Evolutionary conservation across 2,888 invertebrate genomes (phyloP).

Genomic region (Drosophila affinis): DNA sequence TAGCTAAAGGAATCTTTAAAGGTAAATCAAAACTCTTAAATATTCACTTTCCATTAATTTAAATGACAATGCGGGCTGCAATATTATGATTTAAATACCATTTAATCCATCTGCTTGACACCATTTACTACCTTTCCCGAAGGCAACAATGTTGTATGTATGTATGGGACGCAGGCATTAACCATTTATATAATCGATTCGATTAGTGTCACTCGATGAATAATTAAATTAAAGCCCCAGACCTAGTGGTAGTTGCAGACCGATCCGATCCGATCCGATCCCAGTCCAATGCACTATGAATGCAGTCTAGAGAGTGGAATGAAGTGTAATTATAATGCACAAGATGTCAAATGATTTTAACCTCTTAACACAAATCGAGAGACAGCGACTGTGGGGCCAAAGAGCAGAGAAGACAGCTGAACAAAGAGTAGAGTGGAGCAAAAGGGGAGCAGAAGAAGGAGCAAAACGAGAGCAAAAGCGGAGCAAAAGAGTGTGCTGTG

Average conservation of each 20-base stretch:
- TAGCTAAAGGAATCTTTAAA: too few species aligned
- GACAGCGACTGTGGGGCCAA: conserved; percentile 35
- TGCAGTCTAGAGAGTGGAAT: conserved; percentile 14
- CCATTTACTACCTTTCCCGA: conserved; percentile 29
- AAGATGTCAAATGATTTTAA: conserved; percentile 69
- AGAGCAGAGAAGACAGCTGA: background rate
- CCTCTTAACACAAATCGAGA: conserved; percentile 59
- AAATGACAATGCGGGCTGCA: background rate
- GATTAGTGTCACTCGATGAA: conserved; percentile 38
- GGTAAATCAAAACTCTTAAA: too few species aligned
- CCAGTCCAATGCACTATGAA: conserved; percentile 20
- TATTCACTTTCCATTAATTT: background rate
- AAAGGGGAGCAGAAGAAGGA: conserved; percentile 20
- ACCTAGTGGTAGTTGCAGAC: conserved; percentile 15
- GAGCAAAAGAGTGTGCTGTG: background rate
- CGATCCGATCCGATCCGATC: background rate
- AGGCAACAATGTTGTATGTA: background rate
- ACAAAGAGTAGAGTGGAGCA: background rate
- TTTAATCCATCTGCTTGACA: conserved; percentile 18
- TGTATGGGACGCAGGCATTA: conserved; percentile 6
- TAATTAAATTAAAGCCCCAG: conserved; percentile 41
- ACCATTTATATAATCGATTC: conserved; percentile 37
- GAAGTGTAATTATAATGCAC: conserved; percentile 55
- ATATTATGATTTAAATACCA: conserved; percentile 23
- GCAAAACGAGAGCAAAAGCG: too few species aligned